Evolutionary conservation across 2,113 vertebrate species (phyloP).

Genomic region (Plectropomus leopardus): DNA sequence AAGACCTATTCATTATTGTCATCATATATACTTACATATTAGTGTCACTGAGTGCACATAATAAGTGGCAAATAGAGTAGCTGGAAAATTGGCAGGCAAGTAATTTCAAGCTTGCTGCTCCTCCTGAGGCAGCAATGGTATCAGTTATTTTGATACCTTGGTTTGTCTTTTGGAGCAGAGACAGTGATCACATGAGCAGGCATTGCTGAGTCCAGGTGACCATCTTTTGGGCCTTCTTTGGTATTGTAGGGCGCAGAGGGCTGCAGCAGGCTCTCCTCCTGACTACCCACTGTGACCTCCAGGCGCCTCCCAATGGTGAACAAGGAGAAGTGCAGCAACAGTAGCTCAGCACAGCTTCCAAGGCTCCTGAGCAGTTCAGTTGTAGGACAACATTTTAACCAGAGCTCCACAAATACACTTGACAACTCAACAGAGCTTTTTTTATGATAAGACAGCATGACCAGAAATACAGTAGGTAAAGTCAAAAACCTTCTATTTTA

Average conservation of each 20-base stretch:
- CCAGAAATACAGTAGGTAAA: not conserved
- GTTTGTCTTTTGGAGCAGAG: conserved; percentile 42
- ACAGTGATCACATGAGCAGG: conserved; percentile 73
- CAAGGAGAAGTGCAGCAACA: conserved; percentile 90
- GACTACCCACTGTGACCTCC: conserved; percentile 85
- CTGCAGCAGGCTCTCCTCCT: conserved; percentile 86
- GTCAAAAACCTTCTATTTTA: not conserved
- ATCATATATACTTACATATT: not conserved
- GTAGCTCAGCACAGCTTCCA: conserved; percentile 90
- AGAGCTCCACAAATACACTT: not conserved
- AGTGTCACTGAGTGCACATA: not conserved
- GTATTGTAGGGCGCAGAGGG: conserved; percentile 71
- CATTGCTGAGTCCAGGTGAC: not conserved
- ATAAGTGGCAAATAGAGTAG: not conserved
- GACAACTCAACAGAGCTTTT: not conserved
- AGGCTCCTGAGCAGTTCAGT: conserved; percentile 81
- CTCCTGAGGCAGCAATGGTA: not conserved
- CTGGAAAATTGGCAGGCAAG: not conserved
- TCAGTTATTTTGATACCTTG: conserved; percentile 48
- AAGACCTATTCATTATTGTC: no score
- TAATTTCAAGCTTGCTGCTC: not conserved
- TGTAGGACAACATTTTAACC: conserved; percentile 5
- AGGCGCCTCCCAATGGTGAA: conserved; percentile 90
- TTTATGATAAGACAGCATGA: not conserved
- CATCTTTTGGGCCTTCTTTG: not conserved